Conservation (phyloP, 2,888 invertebrate species). For the Xylota sylvarum region DNA sequence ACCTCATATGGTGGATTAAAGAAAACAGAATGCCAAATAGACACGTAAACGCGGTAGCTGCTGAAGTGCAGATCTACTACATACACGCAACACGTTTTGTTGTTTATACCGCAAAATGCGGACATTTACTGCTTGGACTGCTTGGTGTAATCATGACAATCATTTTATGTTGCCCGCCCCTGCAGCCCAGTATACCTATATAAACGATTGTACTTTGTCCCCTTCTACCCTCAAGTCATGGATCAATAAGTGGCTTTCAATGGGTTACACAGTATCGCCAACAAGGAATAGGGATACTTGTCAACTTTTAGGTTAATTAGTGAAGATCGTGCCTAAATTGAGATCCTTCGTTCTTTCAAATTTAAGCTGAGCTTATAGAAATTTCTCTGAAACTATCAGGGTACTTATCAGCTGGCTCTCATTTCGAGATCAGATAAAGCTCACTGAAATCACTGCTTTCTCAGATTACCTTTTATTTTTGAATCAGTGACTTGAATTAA, state of each 20-base stretch:
- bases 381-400: too few species aligned
- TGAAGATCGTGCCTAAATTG: too few species aligned
- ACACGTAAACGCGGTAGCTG: conserved; percentile 76
- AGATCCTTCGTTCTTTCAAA: too few species aligned
- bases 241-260: conserved; percentile 29
- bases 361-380: too few species aligned
- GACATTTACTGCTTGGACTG: conserved; percentile 68
- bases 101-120: conserved; percentile 71
- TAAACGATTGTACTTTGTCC: conserved; percentile 36
- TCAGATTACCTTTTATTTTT: too few species aligned
- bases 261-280: conserved; percentile 32
- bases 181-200: conserved; percentile 15
- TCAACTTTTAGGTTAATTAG: too few species aligned
- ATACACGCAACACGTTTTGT: conserved; percentile 73
- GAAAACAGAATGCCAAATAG: conserved; percentile 70
- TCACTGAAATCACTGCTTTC: too few species aligned
- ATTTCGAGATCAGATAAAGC: too few species aligned
- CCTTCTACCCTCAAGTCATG: neutral
- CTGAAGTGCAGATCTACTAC: conserved; percentile 73
- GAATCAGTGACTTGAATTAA: too few species aligned
- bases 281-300: conserved; percentile 16
- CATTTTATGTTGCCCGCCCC: conserved; percentile 73
- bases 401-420: too few species aligned
- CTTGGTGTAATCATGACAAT: conserved; percentile 75
- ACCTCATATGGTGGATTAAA: conserved; percentile 63